Conservation (phyloP, 2,797 vertebrate species). For the Rhynchonycteris naso region DNA sequence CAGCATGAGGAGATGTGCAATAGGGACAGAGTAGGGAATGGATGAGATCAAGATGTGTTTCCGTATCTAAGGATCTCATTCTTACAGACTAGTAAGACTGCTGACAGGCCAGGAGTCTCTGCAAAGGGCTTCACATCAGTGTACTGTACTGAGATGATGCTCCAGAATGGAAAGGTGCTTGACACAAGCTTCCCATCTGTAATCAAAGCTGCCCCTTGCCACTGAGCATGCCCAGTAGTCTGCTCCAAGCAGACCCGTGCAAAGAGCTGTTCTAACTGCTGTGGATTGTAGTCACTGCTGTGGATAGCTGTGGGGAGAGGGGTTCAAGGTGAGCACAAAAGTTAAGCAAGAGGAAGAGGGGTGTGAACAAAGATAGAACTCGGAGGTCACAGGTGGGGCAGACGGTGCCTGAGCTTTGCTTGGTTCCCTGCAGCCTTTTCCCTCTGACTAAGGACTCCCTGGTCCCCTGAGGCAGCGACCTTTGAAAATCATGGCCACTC, state of each 20-base stretch:
- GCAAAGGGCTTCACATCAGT: neutral
- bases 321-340: neutral
- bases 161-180: slow-evolving; percentile 58
- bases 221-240: slow-evolving; percentile 16
- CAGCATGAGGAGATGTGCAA: neutral
- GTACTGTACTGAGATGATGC: neutral
- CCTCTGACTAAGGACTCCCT: neutral
- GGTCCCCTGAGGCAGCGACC: neutral
- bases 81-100: slow-evolving; percentile 20
- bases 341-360: neutral
- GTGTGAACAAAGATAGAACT: neutral
- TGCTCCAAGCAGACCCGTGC: neutral
- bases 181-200: slow-evolving; percentile 51
- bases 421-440: neutral
- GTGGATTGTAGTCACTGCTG: neutral
- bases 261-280: neutral
- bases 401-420: neutral
- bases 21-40: neutral
- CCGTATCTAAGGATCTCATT: slow-evolving; percentile 31
- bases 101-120: neutral
- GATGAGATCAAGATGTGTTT: neutral
- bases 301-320: neutral
- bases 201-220: slow-evolving; percentile 39
- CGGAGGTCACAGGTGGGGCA: neutral
- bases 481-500: neutral